Percentiles rank a stretch among this genome's conserved stretches.
Conservation (phyloP, 1,140 invertebrate species). For the Antheraea mylitta region DNA sequence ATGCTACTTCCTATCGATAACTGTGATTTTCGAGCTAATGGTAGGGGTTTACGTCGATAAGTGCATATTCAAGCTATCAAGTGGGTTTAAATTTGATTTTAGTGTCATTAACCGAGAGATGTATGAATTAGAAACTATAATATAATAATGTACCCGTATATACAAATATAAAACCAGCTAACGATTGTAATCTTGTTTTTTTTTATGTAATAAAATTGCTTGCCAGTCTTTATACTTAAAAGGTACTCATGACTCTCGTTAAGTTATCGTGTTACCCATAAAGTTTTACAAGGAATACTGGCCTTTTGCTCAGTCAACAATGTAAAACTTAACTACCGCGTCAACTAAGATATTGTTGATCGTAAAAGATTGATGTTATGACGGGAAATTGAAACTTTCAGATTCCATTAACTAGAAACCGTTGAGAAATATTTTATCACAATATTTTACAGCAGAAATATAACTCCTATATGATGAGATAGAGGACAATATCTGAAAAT, state of each 20-base stretch:
- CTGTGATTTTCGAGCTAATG: no score
- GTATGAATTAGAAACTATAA: no score
- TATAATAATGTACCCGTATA: no score
- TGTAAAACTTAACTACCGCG: slow-evolving; percentile 21
- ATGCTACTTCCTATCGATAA: no score
- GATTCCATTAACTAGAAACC: slow-evolving; percentile 1
- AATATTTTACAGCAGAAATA: no score
- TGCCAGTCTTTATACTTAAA: not conserved
- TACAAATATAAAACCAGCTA: not conserved
- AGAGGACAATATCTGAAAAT: no score
- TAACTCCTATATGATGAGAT: no score
- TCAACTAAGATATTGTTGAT: slow-evolving; percentile 20
- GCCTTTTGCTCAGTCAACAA: slow-evolving; percentile 18
- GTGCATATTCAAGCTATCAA: no score
- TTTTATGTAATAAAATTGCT: slow-evolving; percentile 1
- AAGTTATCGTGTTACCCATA: slow-evolving; percentile 3
- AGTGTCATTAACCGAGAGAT: no score
- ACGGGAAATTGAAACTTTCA: slow-evolving; percentile 26
- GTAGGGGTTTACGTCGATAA: no score
- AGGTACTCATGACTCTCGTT: not conserved
- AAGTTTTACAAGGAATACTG: slow-evolving; percentile 23
- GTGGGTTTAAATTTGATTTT: no score
- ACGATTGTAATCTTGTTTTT: not conserved
- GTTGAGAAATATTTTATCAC: not conserved
- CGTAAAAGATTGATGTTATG: slow-evolving; percentile 14